Percentiles rank a stretch among this genome's conserved stretches.
phyloP scores from a whole-genome alignment of 1,140 invertebrate genomes.

The Leucophenga varia region DNA sequence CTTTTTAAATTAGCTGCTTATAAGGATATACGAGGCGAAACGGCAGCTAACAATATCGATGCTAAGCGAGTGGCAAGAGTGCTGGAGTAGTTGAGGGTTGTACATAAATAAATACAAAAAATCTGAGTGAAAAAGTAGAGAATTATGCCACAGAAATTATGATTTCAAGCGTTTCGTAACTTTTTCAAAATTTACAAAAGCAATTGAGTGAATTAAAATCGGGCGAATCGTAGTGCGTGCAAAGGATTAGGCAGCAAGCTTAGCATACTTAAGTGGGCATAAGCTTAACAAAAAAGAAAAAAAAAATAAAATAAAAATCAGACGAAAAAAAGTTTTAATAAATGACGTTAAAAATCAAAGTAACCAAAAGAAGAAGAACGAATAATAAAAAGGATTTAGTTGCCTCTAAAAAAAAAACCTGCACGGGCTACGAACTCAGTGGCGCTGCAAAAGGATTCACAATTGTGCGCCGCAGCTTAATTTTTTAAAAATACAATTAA shows the following conservation, averaged over 20 bases:
- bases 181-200: too few relatives aligned
- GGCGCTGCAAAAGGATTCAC: not conserved
- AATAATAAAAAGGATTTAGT: conserved; percentile 18
- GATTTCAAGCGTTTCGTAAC: conserved; percentile 9
- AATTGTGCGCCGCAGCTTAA: conserved; percentile 2
- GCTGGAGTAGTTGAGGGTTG: not conserved
- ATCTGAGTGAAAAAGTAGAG: conserved; percentile 8
- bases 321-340: conserved; percentile 14
- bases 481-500: too few relatives aligned
- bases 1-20: conserved; percentile 48
- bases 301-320: conserved; percentile 16
- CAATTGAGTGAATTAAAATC: conserved; percentile 36
- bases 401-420: conserved; percentile 16
- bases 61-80: too few relatives aligned
- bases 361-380: conserved; percentile 18
- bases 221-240: too few relatives aligned
- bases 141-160: conserved; percentile 21
- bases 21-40: conserved; percentile 33
- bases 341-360: conserved; percentile 1
- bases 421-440: conserved; percentile 5
- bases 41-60: too few relatives aligned
- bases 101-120: not conserved
- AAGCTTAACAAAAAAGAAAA: conserved; percentile 11
- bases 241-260: conserved; percentile 44
- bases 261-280: conserved; percentile 51